Base-by-base conservation (phyloP, 2,113 vertebrate genomes). In the Vidua chalybeata region DNA sequence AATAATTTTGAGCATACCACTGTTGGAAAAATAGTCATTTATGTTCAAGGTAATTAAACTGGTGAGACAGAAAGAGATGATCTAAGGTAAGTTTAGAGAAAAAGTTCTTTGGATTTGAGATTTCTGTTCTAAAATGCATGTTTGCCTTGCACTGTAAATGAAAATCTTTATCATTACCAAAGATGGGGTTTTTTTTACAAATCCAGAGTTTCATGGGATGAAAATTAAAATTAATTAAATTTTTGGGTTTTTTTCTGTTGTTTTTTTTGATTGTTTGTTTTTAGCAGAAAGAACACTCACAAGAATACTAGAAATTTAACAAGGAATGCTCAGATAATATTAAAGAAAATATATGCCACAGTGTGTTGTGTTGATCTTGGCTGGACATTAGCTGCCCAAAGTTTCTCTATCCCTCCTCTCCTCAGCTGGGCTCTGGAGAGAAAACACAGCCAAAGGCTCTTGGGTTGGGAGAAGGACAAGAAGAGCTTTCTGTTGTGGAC, bases 21-120 rank as follows among this genome's bases (percentile, higher is more conserved):
- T 87, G n/a, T 22, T 94, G 80, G 63, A 92, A 94, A 48, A 94
- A 96, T 87, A 93, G 33, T 69, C 14, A 27, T 94, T 96, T 92
- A 31, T 45, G 37, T 48, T 89, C 79, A 89, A 55, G 66, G 5
- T 78, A 92, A 64, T 52, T 87, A 58, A 72, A 73, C 58, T 49
- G 26, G 16, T 4, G 10, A 78, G 54, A 84, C 11, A 77, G 62
- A 78, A 90, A 77, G 37, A 90, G 80, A 61, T 41, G 33, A 27
- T 85, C 43, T 81, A 81, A 66, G 2, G 30, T 8, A 61, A 19
- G 6, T 81, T 74, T 67, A 71, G 46, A 54, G 46, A 75, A 93
- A 78, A 92, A 69, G 4, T 7, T 19, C 9, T 84, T 78, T 63
- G 56, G 20, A 87, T 72, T 87, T 77, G 16, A 35, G 5, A 49